Evolutionary conservation across 1,140 invertebrate species (phyloP).

Genomic region (Leptoteleia sp.): DNA sequence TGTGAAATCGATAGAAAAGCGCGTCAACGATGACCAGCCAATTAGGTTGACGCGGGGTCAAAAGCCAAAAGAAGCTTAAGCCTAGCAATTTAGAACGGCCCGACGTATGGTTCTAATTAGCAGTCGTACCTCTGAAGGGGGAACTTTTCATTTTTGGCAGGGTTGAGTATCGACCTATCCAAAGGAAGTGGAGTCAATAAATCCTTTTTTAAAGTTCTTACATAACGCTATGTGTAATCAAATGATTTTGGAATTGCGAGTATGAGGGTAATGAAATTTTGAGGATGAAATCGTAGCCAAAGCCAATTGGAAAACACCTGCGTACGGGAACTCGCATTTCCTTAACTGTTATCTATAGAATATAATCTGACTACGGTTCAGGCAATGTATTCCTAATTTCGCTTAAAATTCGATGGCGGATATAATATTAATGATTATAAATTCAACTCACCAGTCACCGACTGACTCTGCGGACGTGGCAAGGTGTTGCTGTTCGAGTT

Average conservation of each 20-base stretch:
- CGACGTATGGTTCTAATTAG: slow-evolving; percentile 57
- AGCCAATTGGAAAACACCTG: slow-evolving; percentile 2
- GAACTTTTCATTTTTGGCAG: slow-evolving; percentile 78
- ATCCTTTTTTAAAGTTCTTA: slow-evolving; percentile 16
- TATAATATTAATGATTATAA: slow-evolving; percentile 21
- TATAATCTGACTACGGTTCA: not conserved
- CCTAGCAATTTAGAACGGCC: slow-evolving; percentile 64
- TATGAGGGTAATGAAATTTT: not conserved
- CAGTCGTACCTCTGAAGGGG: slow-evolving; percentile 76
- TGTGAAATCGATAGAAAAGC: no score
- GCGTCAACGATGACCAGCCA: no score
- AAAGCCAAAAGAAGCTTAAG: no score
- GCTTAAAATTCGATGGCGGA: slow-evolving; percentile 44
- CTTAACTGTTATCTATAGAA: slow-evolving; percentile 1
- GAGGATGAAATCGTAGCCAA: not conserved
- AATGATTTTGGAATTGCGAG: slow-evolving; percentile 31
- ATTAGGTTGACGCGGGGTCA: no score
- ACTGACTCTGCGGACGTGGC: slow-evolving; percentile 77
- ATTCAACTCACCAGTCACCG: slow-evolving; percentile 77
- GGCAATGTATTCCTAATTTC: slow-evolving; percentile 2
- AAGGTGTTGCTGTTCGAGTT: slow-evolving; percentile 76
- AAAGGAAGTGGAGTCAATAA: slow-evolving; percentile 72
- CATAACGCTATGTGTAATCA: slow-evolving; percentile 10
- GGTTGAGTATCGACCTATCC: slow-evolving; percentile 78
- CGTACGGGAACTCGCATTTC: slow-evolving; percentile 31